Evolutionary conservation across 2,888 invertebrate genomes (phyloP).

Genomic region (Callyntrura sp.): DNA sequence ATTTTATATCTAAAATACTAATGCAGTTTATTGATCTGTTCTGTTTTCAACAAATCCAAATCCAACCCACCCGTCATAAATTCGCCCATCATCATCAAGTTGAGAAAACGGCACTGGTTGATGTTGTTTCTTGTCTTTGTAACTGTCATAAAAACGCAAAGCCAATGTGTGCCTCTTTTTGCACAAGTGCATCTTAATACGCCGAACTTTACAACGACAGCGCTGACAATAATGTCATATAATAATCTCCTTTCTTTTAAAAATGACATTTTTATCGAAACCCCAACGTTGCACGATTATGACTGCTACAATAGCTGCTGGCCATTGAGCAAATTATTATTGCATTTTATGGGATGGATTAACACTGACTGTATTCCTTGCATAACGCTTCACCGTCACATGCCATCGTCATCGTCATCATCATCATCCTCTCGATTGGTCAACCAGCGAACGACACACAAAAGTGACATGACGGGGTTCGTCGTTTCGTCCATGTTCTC

Average conservation of each 20-base stretch:
- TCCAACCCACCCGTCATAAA: not conserved
- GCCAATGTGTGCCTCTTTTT: not conserved
- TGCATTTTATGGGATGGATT: slow-evolving; percentile 43
- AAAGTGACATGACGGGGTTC: slow-evolving; percentile 22
- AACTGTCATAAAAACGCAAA: not conserved
- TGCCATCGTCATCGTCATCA: not conserved
- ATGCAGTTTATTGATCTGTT: slow-evolving; percentile 38
- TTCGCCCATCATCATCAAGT: not conserved
- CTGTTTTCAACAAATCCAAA: slow-evolving; percentile 11
- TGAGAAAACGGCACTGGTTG: not conserved
- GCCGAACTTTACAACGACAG: slow-evolving; percentile 33
- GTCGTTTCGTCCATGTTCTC: not conserved
- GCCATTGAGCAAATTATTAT: slow-evolving; percentile 60
- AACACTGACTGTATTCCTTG: slow-evolving; percentile 1
- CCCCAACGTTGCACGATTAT: not conserved
- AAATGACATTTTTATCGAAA: slow-evolving; percentile 54
- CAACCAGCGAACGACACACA: not conserved
- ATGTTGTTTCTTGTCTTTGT: not conserved
- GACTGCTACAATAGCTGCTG: not conserved
- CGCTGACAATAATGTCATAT: slow-evolving; percentile 28
- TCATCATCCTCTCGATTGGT: not conserved
- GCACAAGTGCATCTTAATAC: not conserved
- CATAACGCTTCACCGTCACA: not conserved
- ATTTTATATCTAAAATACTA: slow-evolving; percentile 38
- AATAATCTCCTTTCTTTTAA: slow-evolving; percentile 40